Evolutionary conservation across 2,797 vertebrate species (phyloP).

Genomic region (Peromyscus attwateri): DNA sequence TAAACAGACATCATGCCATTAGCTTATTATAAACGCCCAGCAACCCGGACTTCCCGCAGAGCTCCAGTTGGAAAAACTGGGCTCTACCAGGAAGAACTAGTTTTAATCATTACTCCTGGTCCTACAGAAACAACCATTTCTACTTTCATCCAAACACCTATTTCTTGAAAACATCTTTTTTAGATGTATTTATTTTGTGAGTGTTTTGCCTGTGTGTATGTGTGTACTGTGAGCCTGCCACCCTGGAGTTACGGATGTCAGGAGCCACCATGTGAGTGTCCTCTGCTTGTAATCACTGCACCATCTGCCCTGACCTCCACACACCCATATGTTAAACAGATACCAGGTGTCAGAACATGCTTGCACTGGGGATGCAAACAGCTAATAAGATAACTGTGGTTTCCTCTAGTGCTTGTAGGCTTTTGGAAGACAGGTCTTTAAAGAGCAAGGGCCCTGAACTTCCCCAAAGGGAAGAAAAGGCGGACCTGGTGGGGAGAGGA

Average conservation of each 20-base stretch:
- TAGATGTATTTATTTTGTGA: neutral
- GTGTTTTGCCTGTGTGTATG: no score
- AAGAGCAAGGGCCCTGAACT: neutral
- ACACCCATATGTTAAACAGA: neutral
- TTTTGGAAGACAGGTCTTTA: neutral
- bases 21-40: neutral
- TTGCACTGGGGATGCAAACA: neutral
- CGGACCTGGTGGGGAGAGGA: neutral
- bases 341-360: neutral
- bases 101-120: neutral
- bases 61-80: neutral
- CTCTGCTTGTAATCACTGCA: neutral
- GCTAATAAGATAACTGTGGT: neutral
- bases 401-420: neutral
- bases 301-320: neutral
- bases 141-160: neutral
- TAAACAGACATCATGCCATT: conserved; percentile 35
- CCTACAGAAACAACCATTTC: neutral
- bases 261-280: neutral
- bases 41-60: neutral
- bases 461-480: neutral
- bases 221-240: neutral
- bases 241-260: neutral
- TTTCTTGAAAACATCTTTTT: neutral
- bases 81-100: neutral